Base-by-base conservation (phyloP, 2,888 invertebrate genomes). In the Lithophane leautieri region DNA sequence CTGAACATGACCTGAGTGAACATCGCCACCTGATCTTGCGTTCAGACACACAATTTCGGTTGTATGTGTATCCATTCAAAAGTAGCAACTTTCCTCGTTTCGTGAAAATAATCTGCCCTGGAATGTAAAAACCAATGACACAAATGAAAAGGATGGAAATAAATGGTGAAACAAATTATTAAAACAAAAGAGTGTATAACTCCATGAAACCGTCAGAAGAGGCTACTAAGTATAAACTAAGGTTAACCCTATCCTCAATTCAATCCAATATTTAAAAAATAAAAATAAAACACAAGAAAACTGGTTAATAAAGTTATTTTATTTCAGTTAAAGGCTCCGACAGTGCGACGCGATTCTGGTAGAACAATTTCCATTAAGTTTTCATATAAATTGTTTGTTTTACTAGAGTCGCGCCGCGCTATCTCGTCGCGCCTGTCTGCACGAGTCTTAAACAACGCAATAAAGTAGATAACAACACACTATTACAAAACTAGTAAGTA, bases 1-100 rank as follows among this genome's bases (percentile, higher is more conserved):
- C 90, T 0, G 91, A 89, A 61, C 92, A 93, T 0, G 74, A 66
- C 25, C 92, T 76, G 0, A 73, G 73, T 0, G 89, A 79, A 65
- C 93, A 93, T 16, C 92, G 87, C 92, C 92, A 93, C 58, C 92
- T 88, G 12, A 82, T 88, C 42, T 92, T 92, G 0, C 61, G 22
- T 52, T 83, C 66, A 0, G 89, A 82, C 0, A 83, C 86, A 47
- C 34, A 82, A 73, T 92, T 90, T 56, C 86, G 86, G 19, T 77
- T 81, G 58, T 78, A 92, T 0, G 86, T 83, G 54, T 86, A 90
- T 2, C 88, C 89, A 67, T 91, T 89, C 0, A 89, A 71, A 1
- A 89, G 25, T 7, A 92, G 74, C 34, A 89, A 70, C 25, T 85
- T 89, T 47, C 90, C 90, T 52, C 86, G 84, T 11, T 42, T 70